phyloP scores from a whole-genome alignment of 2,113 vertebrate genomes.

The Circaetus cinerascens region DNA sequence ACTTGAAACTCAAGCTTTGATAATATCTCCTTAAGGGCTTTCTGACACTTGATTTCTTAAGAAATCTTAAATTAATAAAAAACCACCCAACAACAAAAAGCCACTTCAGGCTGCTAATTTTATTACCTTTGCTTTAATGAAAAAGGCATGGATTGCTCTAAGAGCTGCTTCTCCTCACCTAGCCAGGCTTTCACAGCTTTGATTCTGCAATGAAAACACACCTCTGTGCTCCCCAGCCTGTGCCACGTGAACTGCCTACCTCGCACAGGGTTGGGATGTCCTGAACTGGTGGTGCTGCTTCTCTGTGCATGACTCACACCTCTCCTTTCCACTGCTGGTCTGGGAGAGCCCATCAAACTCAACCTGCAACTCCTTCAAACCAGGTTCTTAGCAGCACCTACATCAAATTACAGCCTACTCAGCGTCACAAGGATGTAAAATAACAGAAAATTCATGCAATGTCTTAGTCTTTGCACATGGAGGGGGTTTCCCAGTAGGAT shows the following conservation, averaged over 20 bases:
- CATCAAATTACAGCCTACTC: neutral
- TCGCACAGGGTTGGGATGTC: neutral
- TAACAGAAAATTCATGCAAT: neutral
- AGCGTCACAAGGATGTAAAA: neutral
- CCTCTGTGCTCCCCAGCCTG: neutral
- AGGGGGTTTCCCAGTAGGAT: neutral
- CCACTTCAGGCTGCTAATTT: neutral
- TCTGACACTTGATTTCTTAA: neutral
- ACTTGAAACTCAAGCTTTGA: neutral
- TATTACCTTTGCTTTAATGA: neutral
- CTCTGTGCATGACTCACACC: fast-evolving
- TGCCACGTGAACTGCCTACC: fast-evolving
- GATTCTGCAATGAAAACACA: neutral
- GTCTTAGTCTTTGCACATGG: neutral
- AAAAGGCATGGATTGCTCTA: neutral
- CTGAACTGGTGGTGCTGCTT: neutral
- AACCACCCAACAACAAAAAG: neutral
- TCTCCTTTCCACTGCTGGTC: neutral
- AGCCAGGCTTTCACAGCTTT: neutral
- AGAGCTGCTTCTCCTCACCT: neutral
- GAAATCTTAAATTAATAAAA: neutral
- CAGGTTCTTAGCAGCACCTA: no score
- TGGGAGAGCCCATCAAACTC: neutral
- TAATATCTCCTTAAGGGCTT: neutral
- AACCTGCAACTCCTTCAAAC: neutral